Percentiles rank a stretch among this genome's conserved stretches.
Conservation (phyloP, 1,140 invertebrate species). For the Cherax quadricarinatus region DNA sequence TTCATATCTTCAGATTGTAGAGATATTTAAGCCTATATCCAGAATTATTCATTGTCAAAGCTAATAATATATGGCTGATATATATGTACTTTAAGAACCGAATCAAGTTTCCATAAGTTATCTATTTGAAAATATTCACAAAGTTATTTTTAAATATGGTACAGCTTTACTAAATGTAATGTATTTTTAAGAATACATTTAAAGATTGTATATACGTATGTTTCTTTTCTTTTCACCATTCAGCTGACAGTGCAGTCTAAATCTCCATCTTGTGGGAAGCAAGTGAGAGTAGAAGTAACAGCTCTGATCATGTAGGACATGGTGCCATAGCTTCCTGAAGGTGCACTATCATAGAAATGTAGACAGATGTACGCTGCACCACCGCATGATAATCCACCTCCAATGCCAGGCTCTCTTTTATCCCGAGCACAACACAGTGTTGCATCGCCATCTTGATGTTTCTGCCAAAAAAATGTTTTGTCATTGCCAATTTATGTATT, state of each 20-base stretch:
- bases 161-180: not conserved
- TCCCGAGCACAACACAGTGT: constrained; percentile 93
- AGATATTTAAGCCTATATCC: not conserved
- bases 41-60: not conserved
- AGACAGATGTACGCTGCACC: constrained; percentile 96
- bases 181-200: not conserved
- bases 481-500: too few relatives aligned
- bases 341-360: constrained; percentile 98
- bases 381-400: constrained; percentile 86
- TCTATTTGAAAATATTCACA: not conserved
- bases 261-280: constrained; percentile 85
- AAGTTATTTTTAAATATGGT: not conserved
- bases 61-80: not conserved
- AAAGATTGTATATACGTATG: not conserved
- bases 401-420: constrained; percentile 78
- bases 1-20: too few relatives aligned
- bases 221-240: constrained; percentile 44
- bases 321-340: constrained; percentile 96
- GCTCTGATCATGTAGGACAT: constrained; percentile 98
- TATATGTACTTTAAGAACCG: not conserved
- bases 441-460: constrained; percentile 90
- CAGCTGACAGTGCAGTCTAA: constrained; percentile 88
- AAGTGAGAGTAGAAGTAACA: constrained; percentile 85
- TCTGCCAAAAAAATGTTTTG: constrained; percentile 79
- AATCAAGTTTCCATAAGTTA: not conserved